A percentile compares a stretch with the other conserved stretches of the same genome.
Conservation (phyloP, 2,113 vertebrate genomes). For the Epinephelus cyanopodus region DNA sequence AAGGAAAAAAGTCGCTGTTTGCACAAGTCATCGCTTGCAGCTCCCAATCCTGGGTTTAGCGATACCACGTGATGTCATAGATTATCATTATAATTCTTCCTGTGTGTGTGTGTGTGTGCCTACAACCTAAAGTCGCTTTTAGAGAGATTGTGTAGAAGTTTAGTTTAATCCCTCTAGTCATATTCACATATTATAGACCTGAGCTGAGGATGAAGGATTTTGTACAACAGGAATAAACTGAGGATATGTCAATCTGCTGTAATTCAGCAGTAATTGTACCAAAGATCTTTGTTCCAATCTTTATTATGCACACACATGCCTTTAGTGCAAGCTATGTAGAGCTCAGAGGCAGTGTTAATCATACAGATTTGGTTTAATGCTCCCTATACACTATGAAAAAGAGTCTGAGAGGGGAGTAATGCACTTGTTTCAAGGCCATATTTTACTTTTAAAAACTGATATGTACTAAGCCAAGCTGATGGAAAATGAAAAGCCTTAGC, state of each 20-base stretch:
- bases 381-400: background rate
- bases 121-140: background rate
- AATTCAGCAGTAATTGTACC: constrained; percentile 51
- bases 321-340: constrained; percentile 7
- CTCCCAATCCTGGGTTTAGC: background rate
- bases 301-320: constrained; percentile 21
- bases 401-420: background rate
- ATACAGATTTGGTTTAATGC: constrained; percentile 3
- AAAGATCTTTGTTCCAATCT: constrained; percentile 6
- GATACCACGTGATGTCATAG: background rate
- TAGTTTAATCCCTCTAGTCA: constrained; percentile 44
- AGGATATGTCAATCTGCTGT: constrained; percentile 52
- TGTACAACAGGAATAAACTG: constrained; percentile 43
- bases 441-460: background rate
- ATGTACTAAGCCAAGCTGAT: background rate
- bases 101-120: background rate
- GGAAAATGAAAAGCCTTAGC: background rate
- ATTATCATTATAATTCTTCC: constrained; percentile 12
- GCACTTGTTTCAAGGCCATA: background rate
- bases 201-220: constrained; percentile 43
- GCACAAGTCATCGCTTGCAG: background rate
- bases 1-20: constrained; percentile 5
- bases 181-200: constrained; percentile 44
- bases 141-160: constrained; percentile 15
- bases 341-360: background rate